phyloP scores from a whole-genome alignment of 2,888 invertebrate species.

The Melanostoma scalare region DNA sequence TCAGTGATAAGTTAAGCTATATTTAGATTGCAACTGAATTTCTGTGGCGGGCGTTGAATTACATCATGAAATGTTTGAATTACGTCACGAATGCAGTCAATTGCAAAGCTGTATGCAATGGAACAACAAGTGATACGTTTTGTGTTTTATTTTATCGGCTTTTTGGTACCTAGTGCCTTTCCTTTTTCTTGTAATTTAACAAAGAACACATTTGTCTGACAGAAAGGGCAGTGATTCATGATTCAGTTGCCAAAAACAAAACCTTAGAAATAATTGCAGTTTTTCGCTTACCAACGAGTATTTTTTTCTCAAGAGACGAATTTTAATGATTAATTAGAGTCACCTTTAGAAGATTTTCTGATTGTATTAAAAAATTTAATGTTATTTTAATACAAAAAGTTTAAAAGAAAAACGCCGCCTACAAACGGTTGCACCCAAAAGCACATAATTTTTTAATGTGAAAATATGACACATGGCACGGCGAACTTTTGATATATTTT shows the following conservation, averaged over 20 bases:
- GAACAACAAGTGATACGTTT: no score
- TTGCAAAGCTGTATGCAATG: no score
- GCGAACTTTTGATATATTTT: constrained; percentile 23
- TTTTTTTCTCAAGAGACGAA: no score
- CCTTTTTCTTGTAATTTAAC: no score
- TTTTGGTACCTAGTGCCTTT: no score
- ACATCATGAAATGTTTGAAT: constrained; percentile 56
- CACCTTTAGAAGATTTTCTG: neutral
- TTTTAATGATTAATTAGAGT: no score
- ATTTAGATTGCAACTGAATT: constrained; percentile 13
- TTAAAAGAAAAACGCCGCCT: constrained; percentile 59
- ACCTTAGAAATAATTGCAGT: no score
- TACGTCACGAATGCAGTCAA: constrained; percentile 54
- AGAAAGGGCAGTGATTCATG: no score
- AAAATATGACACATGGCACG: constrained; percentile 50
- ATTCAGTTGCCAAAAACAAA: no score
- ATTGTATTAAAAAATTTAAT: constrained; percentile 15
- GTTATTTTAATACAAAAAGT: constrained; percentile 13
- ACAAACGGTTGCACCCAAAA: constrained; percentile 45
- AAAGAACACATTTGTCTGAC: no score
- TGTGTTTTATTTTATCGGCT: no score
- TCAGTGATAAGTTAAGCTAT: constrained; percentile 47
- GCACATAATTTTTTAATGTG: constrained; percentile 48
- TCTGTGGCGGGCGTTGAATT: constrained; percentile 40
- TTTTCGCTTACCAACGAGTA: no score